Base-by-base conservation (phyloP, 2,888 invertebrate genomes). In the Callimorpha dominula region DNA sequence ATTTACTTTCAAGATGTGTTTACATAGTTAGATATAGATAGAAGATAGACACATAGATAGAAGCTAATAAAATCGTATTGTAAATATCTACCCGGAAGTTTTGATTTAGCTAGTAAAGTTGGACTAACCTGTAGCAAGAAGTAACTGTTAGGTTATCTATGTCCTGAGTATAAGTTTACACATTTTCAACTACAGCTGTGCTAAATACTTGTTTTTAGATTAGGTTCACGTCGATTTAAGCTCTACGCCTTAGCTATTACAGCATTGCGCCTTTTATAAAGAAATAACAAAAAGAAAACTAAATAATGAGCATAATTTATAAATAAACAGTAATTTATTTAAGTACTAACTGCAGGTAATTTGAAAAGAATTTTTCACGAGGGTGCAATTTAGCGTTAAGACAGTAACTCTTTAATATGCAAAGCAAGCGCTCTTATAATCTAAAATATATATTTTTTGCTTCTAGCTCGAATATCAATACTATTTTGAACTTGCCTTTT, bases 321-420 rank as follows among this genome's bases (percentile, higher is more conserved):
- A 57, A 31, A 2, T 31, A 2, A 31, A 31, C 31, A 57, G 11
- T 20, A 57, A 57, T 57, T 20, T 20, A 20, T 57, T 57, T 20
- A 57, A 57, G 57, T 57, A 57, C 12, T 57, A 57, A 57, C 57
- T 57, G 57, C 57, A 49, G 31, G 49, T 65, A 65, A 49, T 65
- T 65, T 65, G 20, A 31, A 65, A 49, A 65, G 65, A 31, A 65
- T 65, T 20, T 42, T 65, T 65, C 20, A 65, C 65, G 31, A 65
- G 65, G 15, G 65, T 14, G 7, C 65, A 49, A 65, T 20, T 65
- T 65, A 65, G 20, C 15, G 8, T 14, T 31, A 65, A 65, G 64
- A 65, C 46, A 20, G 20, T 20, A 20, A 65, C 12, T 31, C 65
- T 49, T 31, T 65, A 49, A 49, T 31, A 65, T 65, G 65, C 65